Evolutionary conservation across 2,113 vertebrate genomes (phyloP).

Genomic region (Cyprinodon variegatus): DNA sequence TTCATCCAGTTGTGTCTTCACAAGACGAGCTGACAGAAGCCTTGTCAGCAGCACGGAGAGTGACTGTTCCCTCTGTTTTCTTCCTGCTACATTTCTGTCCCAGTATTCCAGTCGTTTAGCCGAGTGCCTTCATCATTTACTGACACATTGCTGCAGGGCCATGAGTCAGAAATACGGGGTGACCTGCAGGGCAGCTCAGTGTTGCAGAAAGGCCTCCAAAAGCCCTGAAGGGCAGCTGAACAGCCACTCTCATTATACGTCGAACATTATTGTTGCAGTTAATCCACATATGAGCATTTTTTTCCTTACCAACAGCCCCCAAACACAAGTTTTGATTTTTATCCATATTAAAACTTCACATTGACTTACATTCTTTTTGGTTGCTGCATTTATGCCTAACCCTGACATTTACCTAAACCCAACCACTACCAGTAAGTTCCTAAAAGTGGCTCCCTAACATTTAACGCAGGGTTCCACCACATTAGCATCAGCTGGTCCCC

Average conservation of each 20-base stretch:
- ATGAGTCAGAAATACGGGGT: slow-evolving; percentile 32
- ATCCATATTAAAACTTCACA: too few species aligned
- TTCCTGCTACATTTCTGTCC: slow-evolving; percentile 8
- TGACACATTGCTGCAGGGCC: slow-evolving; percentile 43
- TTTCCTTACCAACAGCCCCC: too few species aligned
- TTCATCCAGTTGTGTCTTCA: slow-evolving; percentile 32
- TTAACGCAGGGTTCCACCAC: too few species aligned
- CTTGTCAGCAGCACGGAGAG: slow-evolving; percentile 58
- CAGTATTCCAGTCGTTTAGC: slow-evolving; percentile 20
- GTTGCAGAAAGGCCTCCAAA: not conserved
- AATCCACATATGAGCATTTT: too few species aligned
- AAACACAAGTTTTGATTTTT: too few species aligned
- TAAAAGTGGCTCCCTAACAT: too few species aligned
- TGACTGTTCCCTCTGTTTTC: slow-evolving; percentile 25
- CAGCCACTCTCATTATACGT: not conserved
- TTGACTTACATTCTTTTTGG: too few species aligned
- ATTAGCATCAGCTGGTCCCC: too few species aligned
- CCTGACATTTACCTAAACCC: too few species aligned
- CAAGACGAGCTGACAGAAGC: slow-evolving; percentile 53
- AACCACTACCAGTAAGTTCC: too few species aligned
- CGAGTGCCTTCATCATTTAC: slow-evolving; percentile 26
- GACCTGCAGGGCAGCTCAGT: slow-evolving; percentile 11
- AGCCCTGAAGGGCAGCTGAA: not conserved
- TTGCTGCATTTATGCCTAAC: too few species aligned
- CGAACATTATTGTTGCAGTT: too few species aligned